Percentiles rank a stretch among this genome's conserved stretches.
phyloP scores from a whole-genome alignment of 1,140 invertebrate species.

The Lepidostoma basale region DNA sequence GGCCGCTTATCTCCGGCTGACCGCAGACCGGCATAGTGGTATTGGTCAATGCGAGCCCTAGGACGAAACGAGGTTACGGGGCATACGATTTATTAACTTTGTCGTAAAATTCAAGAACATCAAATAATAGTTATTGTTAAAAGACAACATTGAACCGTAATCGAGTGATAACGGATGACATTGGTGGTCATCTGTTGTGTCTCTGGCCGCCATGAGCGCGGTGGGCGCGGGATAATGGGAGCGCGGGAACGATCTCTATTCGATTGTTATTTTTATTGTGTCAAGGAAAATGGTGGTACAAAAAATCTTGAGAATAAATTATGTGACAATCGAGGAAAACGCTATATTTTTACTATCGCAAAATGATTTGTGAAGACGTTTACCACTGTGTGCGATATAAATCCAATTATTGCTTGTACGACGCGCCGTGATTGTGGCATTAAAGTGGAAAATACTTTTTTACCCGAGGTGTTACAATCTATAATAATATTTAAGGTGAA shows the following conservation, averaged over 20 bases:
- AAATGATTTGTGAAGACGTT: too few relatives aligned
- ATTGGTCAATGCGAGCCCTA: neutral
- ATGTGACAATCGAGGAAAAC: too few relatives aligned
- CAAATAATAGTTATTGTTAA: neutral
- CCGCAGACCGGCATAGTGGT: neutral
- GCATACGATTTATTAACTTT: neutral
- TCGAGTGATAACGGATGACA: slow-evolving; percentile 14
- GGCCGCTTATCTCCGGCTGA: neutral
- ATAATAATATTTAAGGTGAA: too few relatives aligned
- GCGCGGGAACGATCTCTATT: slow-evolving; percentile 7
- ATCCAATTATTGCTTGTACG: too few relatives aligned
- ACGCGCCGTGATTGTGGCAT: too few relatives aligned
- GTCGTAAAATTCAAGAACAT: neutral
- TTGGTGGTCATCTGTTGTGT: slow-evolving; percentile 14
- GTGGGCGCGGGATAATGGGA: slow-evolving; percentile 6
- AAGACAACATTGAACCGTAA: slow-evolving; percentile 17
- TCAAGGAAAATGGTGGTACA: slow-evolving; percentile 6
- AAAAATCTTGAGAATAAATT: too few relatives aligned
- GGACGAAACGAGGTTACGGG: neutral
- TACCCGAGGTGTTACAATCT: too few relatives aligned
- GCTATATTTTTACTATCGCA: too few relatives aligned
- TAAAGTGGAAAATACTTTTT: too few relatives aligned
- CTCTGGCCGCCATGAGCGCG: neutral
- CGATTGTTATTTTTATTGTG: slow-evolving; percentile 28
- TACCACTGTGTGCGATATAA: too few relatives aligned